Evolutionary conservation across 2,888 invertebrate species (phyloP), one percentile per base, ranked within the genome.

Genomic region (Eupithecia dodoneata): DNA sequence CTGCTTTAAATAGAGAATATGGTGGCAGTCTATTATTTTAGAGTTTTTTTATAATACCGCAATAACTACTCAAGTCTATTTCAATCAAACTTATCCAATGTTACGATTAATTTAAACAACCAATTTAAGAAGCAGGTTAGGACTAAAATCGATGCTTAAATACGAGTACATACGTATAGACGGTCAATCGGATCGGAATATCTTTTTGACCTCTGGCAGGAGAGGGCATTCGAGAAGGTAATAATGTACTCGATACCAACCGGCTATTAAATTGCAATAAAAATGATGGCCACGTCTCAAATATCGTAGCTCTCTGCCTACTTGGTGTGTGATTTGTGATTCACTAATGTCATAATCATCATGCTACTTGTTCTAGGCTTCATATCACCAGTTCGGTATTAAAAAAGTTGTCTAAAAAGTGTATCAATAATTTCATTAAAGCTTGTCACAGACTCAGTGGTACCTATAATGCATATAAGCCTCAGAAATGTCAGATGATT

Each of bases 261-360:
- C 41, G 42, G 76, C 84, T 83, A 88, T 88, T 88, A 86, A 87
- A 87, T 86, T 85, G 85, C 83, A 88, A 87, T 88, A 87, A 87
- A 85, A 87, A 85, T 85, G 81, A 87, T 86, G 85, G 85, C 81
- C 80, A 77, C 79, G 82, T 84, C 83, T 85, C 79, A 83, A 86
- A 84, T 84, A 81, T 82, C 80, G 78, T 81, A 45, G 79, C 70
- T 80, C 76, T 69, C 9, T 70, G 18, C 30, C 18, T 30, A 45
- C 12, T 80, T 42, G 15, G 66, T 66, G 15, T 15, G 66, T 15
- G 7, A 52, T 18, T 52, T 70, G 59, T 69, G 72, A 66, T 76
- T 75, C 13, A 12, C 52, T 49, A 65, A 66, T 42, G 42, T 55
- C 44, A 13, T 30, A 30, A 30, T 30, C 30, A 30, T 73, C 7